These are phyloP conservation scores for Rynchops niger DNA, from an alignment of 2,113 vertebrate species.

Conservation along the genomic window DNA sequence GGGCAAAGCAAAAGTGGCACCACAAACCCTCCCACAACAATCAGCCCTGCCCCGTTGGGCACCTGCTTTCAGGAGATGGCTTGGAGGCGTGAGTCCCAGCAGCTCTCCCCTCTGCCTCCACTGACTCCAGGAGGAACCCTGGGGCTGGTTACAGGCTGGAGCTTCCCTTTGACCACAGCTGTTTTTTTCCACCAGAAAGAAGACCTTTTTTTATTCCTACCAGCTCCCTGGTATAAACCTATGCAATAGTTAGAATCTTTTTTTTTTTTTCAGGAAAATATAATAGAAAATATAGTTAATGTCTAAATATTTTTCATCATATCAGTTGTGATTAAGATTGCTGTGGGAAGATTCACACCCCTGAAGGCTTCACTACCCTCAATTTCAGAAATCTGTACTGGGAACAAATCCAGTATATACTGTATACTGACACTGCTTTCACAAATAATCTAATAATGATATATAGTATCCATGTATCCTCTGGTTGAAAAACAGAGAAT, in stretches of 20 bases:
- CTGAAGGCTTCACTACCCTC: not conserved
- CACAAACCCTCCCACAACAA: not conserved
- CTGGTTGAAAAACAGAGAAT: not conserved
- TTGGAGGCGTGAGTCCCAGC: not conserved
- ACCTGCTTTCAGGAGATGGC: not conserved
- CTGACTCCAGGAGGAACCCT: fast-evolving
- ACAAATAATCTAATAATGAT: not conserved
- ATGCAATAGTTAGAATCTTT: not conserved
- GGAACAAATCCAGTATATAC: not conserved
- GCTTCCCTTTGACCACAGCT: not conserved
- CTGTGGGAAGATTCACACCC: not conserved
- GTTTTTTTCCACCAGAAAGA: not conserved
- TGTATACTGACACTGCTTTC: not conserved
- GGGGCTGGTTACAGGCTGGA: not conserved
- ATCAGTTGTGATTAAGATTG: not conserved
- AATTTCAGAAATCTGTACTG: not conserved
- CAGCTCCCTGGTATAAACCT: not conserved
- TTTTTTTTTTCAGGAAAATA: not conserved
- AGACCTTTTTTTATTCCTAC: not conserved
- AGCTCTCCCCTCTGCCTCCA: not conserved
- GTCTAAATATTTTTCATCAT: not conserved
- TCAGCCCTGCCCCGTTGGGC: not conserved
- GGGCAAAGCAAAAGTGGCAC: not conserved
- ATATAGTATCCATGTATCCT: not conserved
- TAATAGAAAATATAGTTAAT: not conserved